Evolutionary conservation across 2,797 vertebrate species (phyloP).

Genomic region (Rhodeus uyekii): DNA sequence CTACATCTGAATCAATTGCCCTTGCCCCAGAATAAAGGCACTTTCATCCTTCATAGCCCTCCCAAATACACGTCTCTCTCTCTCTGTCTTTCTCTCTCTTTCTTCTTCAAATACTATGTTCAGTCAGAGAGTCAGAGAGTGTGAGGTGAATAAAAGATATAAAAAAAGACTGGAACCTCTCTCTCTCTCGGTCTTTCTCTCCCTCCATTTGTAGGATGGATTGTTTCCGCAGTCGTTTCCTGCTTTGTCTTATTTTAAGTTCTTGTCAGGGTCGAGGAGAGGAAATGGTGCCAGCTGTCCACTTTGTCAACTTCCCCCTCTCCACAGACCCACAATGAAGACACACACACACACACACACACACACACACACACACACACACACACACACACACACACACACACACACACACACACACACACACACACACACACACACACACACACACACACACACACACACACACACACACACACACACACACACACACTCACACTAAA

Average conservation of each 20-base stretch:
- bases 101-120: slow-evolving; percentile 20
- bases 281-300: slow-evolving; percentile 63
- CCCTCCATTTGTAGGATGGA: slow-evolving; percentile 63
- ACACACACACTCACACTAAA: not conserved
- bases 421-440: not conserved
- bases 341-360: slow-evolving; percentile 24
- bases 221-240: slow-evolving; percentile 71
- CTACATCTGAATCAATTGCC: slow-evolving; percentile 52
- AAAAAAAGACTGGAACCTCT: slow-evolving; percentile 45
- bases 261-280: slow-evolving; percentile 50
- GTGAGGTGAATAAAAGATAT: slow-evolving; percentile 30
- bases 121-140: slow-evolving; percentile 29
- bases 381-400: slow-evolving; percentile 2
- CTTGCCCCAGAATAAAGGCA: slow-evolving; percentile 50
- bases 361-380: slow-evolving; percentile 21
- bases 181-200: slow-evolving; percentile 47
- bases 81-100: not conserved
- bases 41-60: slow-evolving; percentile 41
- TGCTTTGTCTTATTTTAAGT: slow-evolving; percentile 73
- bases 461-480: slow-evolving; percentile 24
- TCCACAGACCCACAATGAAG: slow-evolving; percentile 48
- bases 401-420: slow-evolving; percentile 27
- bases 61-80: slow-evolving; percentile 22
- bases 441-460: slow-evolving; percentile 25
- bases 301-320: slow-evolving; percentile 40